Evolutionary conservation across 2,113 vertebrate genomes (phyloP).

Genomic region (Caloenas nicobarica): DNA sequence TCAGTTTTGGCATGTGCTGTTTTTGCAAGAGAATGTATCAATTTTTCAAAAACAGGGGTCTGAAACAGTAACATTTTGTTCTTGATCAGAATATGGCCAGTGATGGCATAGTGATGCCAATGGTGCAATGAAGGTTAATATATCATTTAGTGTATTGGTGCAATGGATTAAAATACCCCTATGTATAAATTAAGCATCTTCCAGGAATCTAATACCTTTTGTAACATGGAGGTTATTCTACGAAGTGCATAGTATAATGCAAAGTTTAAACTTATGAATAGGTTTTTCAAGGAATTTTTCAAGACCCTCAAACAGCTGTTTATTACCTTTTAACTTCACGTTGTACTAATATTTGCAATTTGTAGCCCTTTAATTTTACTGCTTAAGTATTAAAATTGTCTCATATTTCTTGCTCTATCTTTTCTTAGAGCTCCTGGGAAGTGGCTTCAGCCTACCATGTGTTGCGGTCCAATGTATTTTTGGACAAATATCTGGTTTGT

Average conservation of each 20-base stretch:
- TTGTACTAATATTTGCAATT: background rate
- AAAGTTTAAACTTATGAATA: background rate
- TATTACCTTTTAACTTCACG: background rate
- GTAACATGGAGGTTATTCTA: background rate
- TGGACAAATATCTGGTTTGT: background rate
- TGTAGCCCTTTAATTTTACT: background rate
- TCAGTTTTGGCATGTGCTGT: background rate
- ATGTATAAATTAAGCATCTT: background rate
- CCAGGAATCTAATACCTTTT: background rate
- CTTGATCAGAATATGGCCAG: background rate
- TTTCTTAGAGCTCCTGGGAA: background rate
- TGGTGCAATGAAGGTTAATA: background rate
- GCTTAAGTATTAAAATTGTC: background rate
- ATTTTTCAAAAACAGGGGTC: background rate
- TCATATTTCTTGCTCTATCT: background rate
- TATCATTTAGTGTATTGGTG: background rate
- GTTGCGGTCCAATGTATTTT: background rate
- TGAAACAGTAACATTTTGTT: background rate
- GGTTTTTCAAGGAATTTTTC: background rate
- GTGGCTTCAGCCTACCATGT: background rate
- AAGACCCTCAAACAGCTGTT: background rate
- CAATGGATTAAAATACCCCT: background rate
- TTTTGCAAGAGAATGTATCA: background rate
- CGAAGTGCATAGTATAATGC: background rate
- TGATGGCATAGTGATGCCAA: background rate